Evolutionary conservation across 1,140 invertebrate genomes (phyloP), one percentile per base, ranked within the genome.

Genomic region (Myzus persicae): DNA sequence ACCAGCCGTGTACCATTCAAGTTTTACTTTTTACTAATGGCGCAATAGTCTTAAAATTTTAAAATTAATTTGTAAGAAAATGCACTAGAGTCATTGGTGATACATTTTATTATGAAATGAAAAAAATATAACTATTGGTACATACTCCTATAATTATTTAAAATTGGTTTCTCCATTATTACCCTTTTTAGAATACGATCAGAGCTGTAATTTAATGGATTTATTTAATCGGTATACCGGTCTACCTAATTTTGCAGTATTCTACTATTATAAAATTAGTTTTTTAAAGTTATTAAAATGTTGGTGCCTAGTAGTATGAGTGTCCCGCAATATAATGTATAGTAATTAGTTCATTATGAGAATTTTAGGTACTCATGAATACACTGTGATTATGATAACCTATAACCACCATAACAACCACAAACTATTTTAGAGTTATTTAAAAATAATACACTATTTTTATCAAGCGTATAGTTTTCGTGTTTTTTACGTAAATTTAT

Each of bases 221-320:
- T 31, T 76, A n/a, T 76, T 76, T 76, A 76, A n/a, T n/a, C n/a
- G 18, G 14, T n/a, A n/a, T n/a, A 18, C 9, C 54, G 48, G 11
- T 51, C 22, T 76, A 76, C 4, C 31, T 76, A n/a, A 76, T 76
- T 76, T 5, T 18, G 14, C 4, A 76, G 59, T 76, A 76, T 76
- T 76, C 36, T 76, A 76, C 18, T 76, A 76, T n/a, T 76, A 76
- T n/a, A 76, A 76, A 67, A 76, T 76, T 76, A 76, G n/a, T 76
- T n/a, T 76, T 67, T 76, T 67, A 14, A 54, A n/a, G 59, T 76
- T n/a, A 76, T 76, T 76, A n/a, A n/a, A 18, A 36, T 36, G 14
- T 76, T 76, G 24, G 22, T 48, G 46, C 46, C 14, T 48, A 59
- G 22, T n/a, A 14, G 31, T 36, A 76, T 76, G 14, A 76, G 31